Percentiles rank a stretch among this genome's conserved stretches.
These are phyloP conservation scores for Liolophura sinensis DNA, from an alignment of 1,140 invertebrate genomes.

Conservation along the genomic window DNA sequence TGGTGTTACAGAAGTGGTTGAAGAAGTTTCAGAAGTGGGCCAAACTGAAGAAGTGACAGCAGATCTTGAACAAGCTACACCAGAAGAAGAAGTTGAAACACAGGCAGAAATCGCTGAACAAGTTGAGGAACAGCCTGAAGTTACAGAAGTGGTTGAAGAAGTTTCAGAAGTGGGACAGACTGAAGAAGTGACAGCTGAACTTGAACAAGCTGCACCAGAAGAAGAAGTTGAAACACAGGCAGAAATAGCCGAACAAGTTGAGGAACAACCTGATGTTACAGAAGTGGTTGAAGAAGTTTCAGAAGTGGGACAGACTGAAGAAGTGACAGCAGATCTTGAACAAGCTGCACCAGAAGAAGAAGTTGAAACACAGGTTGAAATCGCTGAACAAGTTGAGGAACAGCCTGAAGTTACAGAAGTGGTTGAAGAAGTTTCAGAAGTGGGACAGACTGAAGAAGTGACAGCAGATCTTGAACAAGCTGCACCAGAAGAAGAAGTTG, in stretches of 20 bases:
- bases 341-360: neutral
- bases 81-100: constrained; percentile 7
- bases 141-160: constrained; percentile 14
- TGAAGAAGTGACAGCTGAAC: constrained; percentile 8
- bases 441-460: constrained; percentile 1
- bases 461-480: constrained; percentile 7
- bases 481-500: constrained; percentile 9
- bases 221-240: constrained; percentile 17
- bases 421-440: constrained; percentile 16
- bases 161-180: constrained; percentile 12
- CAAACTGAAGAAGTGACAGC: neutral
- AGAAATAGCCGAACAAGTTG: constrained; percentile 23
- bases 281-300: neutral
- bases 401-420: constrained; percentile 6
- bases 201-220: constrained; percentile 1
- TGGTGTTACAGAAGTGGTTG: constrained; percentile 7
- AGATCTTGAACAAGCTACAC: constrained; percentile 7
- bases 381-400: constrained; percentile 17
- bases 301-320: neutral
- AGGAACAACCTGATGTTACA: constrained; percentile 19
- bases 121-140: constrained; percentile 11
- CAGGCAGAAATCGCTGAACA: constrained; percentile 13
- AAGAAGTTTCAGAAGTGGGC: constrained; percentile 16
- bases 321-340: neutral
- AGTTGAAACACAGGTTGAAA: neutral